Percentiles rank a stretch among this genome's conserved stretches.
phyloP scores from a whole-genome alignment of 2,113 vertebrate species.

The Ibidorhyncha struthersii region DNA sequence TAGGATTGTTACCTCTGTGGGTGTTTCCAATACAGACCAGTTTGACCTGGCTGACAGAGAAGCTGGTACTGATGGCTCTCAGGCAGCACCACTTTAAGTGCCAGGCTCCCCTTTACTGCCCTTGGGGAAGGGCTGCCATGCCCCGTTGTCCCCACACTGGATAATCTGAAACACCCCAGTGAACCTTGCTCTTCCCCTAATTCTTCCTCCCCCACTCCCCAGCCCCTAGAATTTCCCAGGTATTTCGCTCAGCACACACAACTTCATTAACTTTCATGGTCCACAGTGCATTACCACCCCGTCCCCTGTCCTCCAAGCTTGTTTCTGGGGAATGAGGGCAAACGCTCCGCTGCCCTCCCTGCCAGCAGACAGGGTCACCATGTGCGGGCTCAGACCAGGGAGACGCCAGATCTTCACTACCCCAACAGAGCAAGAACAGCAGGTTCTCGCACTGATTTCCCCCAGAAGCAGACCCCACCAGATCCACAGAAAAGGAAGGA shows the following conservation, averaged over 20 bases:
- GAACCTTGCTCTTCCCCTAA: background rate
- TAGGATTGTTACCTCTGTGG: background rate
- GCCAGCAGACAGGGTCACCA: background rate
- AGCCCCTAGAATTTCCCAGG: background rate
- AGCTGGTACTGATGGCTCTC: background rate
- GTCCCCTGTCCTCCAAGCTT: background rate
- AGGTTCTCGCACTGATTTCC: rapidly evolving
- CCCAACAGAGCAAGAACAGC: background rate
- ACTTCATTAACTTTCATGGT: background rate
- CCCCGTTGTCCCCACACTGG: too few relatives aligned
- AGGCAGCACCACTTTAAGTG: background rate
- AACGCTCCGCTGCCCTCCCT: rapidly evolving
- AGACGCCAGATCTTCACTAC: background rate
- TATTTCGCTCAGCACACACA: background rate
- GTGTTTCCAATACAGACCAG: rapidly evolving
- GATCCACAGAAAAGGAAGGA: background rate
- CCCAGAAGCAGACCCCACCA: background rate
- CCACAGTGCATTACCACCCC: rapidly evolving
- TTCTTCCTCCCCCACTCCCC: background rate
- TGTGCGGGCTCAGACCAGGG: rapidly evolving
- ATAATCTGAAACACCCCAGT: background rate
- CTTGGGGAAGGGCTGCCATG: background rate
- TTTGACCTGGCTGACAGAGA: background rate
- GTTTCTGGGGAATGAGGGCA: background rate
- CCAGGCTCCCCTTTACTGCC: background rate